Percentiles rank a stretch among this genome's conserved stretches.
phyloP scores from a whole-genome alignment of 2,888 invertebrate species.

The Andrena bucephala region DNA sequence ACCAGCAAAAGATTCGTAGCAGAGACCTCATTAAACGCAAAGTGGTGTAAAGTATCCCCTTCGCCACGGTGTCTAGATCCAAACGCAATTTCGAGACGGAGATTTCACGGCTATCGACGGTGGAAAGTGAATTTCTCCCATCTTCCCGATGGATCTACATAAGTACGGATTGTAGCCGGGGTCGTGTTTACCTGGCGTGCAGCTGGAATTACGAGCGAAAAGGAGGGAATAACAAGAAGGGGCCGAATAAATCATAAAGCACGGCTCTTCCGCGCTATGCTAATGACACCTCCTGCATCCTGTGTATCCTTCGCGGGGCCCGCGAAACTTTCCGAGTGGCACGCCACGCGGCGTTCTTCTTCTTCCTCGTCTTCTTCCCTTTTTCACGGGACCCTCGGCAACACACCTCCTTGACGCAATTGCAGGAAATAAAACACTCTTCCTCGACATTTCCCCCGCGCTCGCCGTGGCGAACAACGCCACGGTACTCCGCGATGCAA shows the following conservation, averaged over 20 bases:
- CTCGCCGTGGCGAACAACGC: slow-evolving; percentile 43
- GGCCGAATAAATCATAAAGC: slow-evolving; percentile 81
- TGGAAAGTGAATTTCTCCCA: slow-evolving; percentile 41
- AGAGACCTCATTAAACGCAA: slow-evolving; percentile 16
- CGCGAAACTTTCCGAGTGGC: slow-evolving; percentile 66
- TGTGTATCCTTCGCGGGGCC: slow-evolving; percentile 71
- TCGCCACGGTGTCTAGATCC: slow-evolving; percentile 1
- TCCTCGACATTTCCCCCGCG: slow-evolving; percentile 52
- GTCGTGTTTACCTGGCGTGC: slow-evolving; percentile 69
- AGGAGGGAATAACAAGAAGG: slow-evolving; percentile 56
- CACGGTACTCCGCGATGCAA: slow-evolving; percentile 28
- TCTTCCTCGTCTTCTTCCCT: slow-evolving; percentile 27
- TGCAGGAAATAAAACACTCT: slow-evolving; percentile 71
- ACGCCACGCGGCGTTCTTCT: slow-evolving; percentile 51
- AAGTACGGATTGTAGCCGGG: slow-evolving; percentile 51
- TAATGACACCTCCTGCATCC: slow-evolving; percentile 81
- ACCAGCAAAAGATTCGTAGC: not conserved
- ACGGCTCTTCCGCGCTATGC: slow-evolving; percentile 76
- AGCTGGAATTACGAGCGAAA: slow-evolving; percentile 70
- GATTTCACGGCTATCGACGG: slow-evolving; percentile 21
- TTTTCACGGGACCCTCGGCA: slow-evolving; percentile 59
- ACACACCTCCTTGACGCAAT: slow-evolving; percentile 72
- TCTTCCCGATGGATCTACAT: slow-evolving; percentile 58
- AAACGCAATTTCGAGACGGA: slow-evolving; percentile 18
- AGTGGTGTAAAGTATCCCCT: slow-evolving; percentile 36